A percentile compares a stretch with the other conserved stretches of the same genome.
Conservation (phyloP, 2,797 vertebrate species). For the Zenarchopterus dispar region DNA sequence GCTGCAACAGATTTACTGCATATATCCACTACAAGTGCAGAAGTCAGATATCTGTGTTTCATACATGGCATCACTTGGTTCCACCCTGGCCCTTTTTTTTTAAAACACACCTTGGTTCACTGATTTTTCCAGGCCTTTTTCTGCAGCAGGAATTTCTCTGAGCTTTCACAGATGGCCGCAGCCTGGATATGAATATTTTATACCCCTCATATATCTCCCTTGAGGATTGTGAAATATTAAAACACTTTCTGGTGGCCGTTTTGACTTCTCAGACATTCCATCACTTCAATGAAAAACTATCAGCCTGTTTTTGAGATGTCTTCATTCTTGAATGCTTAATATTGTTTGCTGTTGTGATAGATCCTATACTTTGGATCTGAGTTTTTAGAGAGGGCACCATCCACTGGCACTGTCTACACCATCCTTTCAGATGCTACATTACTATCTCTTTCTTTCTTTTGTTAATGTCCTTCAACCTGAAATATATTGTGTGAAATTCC, state of each 20-base stretch:
- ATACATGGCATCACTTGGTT: conserved; percentile 6
- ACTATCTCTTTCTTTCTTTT: not conserved
- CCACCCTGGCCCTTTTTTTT: conserved; percentile 1
- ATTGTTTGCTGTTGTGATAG: conserved; percentile 5
- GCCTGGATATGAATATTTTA: conserved; percentile 80
- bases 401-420: too few relatives aligned
- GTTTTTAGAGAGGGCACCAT: too few relatives aligned
- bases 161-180: conserved; percentile 73
- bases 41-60: not conserved
- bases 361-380: not conserved
- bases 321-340: not conserved
- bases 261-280: conserved; percentile 42
- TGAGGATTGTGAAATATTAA: conserved; percentile 80
- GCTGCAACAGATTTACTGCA: too few relatives aligned
- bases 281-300: conserved; percentile 2
- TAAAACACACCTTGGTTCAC: conserved; percentile 40
- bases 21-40: not conserved
- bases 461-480: not conserved
- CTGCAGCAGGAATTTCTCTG: conserved; percentile 58
- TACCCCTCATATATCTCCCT: conserved; percentile 70
- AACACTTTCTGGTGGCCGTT: conserved; percentile 64
- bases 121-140: conserved; percentile 39
- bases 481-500: not conserved
- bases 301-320: conserved; percentile 14
- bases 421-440: too few relatives aligned